Evolutionary conservation across 1,140 invertebrate genomes (phyloP).

Genomic region (Eulimnadia texana): DNA sequence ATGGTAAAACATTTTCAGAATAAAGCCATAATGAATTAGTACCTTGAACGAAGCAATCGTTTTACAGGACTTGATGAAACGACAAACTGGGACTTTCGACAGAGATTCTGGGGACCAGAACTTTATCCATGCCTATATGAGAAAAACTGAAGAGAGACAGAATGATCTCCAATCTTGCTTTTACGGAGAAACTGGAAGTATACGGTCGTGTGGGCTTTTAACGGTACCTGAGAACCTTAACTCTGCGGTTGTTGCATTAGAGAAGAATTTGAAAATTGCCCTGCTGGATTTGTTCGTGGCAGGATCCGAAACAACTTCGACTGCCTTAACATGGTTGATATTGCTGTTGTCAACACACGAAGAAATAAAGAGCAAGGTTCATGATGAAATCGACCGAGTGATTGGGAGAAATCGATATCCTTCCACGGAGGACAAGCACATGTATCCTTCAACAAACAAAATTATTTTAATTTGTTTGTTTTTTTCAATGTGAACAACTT

Average conservation of each 20-base stretch:
- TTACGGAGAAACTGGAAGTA: background rate
- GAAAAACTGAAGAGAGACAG: too few species aligned
- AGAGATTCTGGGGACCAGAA: too few species aligned
- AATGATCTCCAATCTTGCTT: too few species aligned
- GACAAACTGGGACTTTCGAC: too few species aligned
- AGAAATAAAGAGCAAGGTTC: conserved; percentile 60
- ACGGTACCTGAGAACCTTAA: conserved; percentile 32
- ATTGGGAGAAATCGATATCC: conserved; percentile 67
- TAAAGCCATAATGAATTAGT: too few species aligned
- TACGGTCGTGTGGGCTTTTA: conserved; percentile 31
- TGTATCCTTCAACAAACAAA: too few species aligned
- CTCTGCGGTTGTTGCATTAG: conserved; percentile 28
- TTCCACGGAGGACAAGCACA: conserved; percentile 54
- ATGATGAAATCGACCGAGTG: conserved; percentile 75
- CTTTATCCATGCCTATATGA: too few species aligned
- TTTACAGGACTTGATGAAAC: too few species aligned
- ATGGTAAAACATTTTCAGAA: too few species aligned
- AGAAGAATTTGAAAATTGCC: background rate
- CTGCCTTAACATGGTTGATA: conserved; percentile 72
- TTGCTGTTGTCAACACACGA: conserved; percentile 76
- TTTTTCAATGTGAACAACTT: too few species aligned
- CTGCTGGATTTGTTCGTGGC: conserved; percentile 65
- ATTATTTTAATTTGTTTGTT: background rate
- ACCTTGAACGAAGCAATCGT: too few species aligned
- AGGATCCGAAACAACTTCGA: conserved; percentile 88